Conservation (phyloP, 1,140 invertebrate genomes). For the Pseudachorutes palmiensis region DNA sequence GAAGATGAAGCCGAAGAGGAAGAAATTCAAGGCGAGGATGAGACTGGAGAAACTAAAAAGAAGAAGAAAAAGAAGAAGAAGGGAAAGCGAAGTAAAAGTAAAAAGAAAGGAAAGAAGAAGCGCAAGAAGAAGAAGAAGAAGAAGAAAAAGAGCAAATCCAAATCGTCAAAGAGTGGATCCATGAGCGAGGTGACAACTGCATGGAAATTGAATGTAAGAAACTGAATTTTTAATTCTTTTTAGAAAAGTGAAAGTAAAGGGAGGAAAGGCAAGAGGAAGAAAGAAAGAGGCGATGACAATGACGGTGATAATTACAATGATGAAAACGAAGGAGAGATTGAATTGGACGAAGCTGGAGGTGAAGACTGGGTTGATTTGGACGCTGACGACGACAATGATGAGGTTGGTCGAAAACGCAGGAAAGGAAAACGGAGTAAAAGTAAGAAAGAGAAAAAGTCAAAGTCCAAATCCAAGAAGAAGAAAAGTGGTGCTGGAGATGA, state of each 20-base stretch:
- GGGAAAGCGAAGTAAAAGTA: conserved; percentile 13
- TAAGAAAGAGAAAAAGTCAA: background rate
- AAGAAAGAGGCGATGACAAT: no score
- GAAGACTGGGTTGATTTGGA: no score
- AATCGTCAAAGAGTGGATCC: background rate
- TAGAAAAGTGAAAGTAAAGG: conserved; percentile 3
- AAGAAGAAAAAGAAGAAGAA: conserved; percentile 11
- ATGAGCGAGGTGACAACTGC: conserved; percentile 2
- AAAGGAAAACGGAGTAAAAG: background rate
- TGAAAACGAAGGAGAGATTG: no score
- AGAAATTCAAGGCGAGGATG: no score
- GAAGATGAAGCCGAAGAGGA: background rate
- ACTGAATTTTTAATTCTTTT: background rate
- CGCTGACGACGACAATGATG: no score
- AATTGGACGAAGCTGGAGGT: no score
- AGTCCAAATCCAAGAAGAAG: conserved; percentile 15
- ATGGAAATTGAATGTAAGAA: background rate
- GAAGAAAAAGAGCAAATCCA: background rate
- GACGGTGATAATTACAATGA: no score
- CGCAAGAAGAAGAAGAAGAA: conserved; percentile 20
- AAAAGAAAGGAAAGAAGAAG: conserved; percentile 3
- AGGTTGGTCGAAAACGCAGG: background rate
- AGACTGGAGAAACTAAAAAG: conserved; percentile 8
- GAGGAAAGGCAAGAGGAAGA: background rate
- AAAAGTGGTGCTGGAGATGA: background rate